Base-by-base conservation (phyloP, 1,140 invertebrate species). In the Uloborus diversus region DNA sequence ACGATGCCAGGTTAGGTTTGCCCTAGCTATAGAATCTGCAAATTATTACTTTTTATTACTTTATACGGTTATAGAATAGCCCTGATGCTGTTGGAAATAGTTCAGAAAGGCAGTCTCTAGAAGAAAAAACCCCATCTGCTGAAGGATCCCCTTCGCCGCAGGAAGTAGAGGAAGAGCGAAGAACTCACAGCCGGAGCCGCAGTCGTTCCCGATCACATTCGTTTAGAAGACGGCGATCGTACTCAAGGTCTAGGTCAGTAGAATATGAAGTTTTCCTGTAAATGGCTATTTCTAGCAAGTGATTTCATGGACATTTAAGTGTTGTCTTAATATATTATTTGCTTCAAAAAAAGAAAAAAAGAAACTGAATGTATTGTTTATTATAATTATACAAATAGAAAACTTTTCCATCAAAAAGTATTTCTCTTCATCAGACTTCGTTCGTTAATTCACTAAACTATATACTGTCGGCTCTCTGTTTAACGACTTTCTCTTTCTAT, bases 171-270 rank as follows among this genome's bases (percentile, higher is more conserved):
- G 70, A 73, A 73, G 73, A 56, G 14, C 33, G 73, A 37, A 23
- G 70, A 28, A 32, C 57, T 49, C 70, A 33, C 17, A 37, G 37
- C 23, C 47, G 61, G 32, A 66, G 73, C 20, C 73, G 61, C 13
- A 65, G 61, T 56, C 61, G 73, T 27, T 78, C 73, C 17, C 33
- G 73, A 11, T 78, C 73, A n/a, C 70, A 73, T 49, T 78, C 73
- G 25, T 78, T 78, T 28, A 61, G 73, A 1, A 51, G 73, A 13
- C 61, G 73, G 2, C 51, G 73, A 25, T 78, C 73, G 7, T 78
- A 78, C 25, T 78, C 73, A 0, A 28, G 73, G 57, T 78, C 73
- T 5, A 78, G 73, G 73, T 78, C 14, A 11, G 32, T 37, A 17
- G 28, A 20, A 20, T 28, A 32, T 32, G 49, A n/a, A 56, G 4